Base-by-base conservation (phyloP, 1,140 invertebrate genomes). In the Babylonia areolata region DNA sequence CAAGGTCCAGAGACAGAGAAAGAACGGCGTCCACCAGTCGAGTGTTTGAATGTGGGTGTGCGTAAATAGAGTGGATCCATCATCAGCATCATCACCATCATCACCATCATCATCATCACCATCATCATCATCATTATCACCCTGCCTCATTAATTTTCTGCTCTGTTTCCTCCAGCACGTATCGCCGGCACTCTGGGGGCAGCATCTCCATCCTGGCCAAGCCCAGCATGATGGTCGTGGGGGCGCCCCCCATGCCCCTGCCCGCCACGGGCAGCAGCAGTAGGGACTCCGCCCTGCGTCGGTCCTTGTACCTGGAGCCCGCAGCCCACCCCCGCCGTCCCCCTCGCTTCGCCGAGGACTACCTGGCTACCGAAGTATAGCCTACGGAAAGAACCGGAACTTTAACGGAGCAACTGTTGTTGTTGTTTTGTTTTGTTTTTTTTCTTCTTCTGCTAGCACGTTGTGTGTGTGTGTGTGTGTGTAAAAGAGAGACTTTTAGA, bases 331-430 rank as follows among this genome's bases (percentile, higher is more conserved):
- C 37, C 58, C 31, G 28, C 54, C 85, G 88, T 39, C 88, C 89
- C 80, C 79, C 85, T 73, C 86, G 81, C 42, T 89, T 90, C 86
- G 81, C 87, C 54, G 91, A 91, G 23, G 90, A 90, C 37, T 88
- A 91, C 73, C 85, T 92, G 54, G 91, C 91, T 35, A 92, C 91
- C 51, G 91, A 91, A 85, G 91, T 92, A 35, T 92, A 88, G 87
- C 87, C 58, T 5, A 1, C 15, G 15, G 28, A 64, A 12, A 20
- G 58, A 12, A 5, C 12, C 58, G 28, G 5, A 23, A 64, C 5
- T 64, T 23, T 64, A 23, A 12, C 6, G 28, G 58, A 12, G 28
- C 58, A 23, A 5, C n/a, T n/a, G n/a, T n/a, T n/a, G 6, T 6
- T 51, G 46, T 51, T 51, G 20, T 51, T 51, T 11, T 6, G 46